phyloP scores from a whole-genome alignment of 1,140 invertebrate genomes.

The Philotrypesis tridentata region DNA sequence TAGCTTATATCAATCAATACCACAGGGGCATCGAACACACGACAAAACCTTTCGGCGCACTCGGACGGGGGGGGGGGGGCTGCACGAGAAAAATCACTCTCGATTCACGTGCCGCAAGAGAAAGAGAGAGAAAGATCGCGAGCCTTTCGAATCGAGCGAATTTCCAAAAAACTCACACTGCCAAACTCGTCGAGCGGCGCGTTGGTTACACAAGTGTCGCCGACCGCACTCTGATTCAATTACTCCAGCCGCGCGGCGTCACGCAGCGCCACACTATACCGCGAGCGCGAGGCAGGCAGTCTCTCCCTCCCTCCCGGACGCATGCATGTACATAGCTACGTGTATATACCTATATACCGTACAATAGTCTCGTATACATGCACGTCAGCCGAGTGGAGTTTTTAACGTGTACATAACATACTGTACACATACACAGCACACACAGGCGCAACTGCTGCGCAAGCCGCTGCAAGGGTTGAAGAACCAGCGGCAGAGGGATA shows the following conservation, averaged over 20 bases:
- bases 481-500: background rate
- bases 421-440: too few species aligned
- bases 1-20: too few species aligned
- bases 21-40: too few species aligned
- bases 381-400: too few species aligned
- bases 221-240: background rate
- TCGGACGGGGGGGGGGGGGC: too few species aligned
- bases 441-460: too few species aligned
- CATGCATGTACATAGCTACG: background rate
- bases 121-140: background rate
- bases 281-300: background rate
- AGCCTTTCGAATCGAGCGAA: background rate
- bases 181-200: background rate
- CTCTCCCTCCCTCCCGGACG: background rate
- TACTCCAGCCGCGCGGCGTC: background rate
- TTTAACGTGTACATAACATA: too few species aligned
- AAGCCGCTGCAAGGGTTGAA: slow-evolving; percentile 9
- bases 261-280: background rate
- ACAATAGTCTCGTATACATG: too few species aligned
- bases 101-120: too few species aligned
- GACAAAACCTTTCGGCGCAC: too few species aligned
- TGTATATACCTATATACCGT: background rate
- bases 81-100: too few species aligned
- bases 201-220: background rate
- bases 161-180: background rate